Evolutionary conservation across 1,140 invertebrate genomes (phyloP), one percentile per base, ranked within the genome.

Genomic region (Heliconius hermathena): DNA sequence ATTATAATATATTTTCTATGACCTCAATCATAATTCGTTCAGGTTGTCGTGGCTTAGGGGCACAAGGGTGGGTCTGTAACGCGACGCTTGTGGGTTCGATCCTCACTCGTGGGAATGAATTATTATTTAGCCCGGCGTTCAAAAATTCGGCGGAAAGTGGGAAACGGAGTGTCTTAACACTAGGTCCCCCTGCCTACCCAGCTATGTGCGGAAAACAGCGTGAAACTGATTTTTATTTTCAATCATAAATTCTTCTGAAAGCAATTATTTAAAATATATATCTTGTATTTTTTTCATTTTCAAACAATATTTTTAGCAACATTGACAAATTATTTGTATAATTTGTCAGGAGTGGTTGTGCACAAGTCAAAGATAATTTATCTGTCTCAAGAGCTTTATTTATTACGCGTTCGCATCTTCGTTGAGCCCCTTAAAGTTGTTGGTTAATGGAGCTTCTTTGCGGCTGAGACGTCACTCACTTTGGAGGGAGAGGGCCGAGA

Each of bases 361-460:
- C 87, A 86, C 87, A 85, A 94, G 91, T 94, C 93, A 93, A 94
- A 94, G 92, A 93, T 94, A 93, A 94, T 94, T 94, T 93, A 94
- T 94, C 92, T 93, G 92, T 93, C 93, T 94, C 90, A 89, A 88
- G 86, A 91, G 87, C 91, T 90, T 94, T 94, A 94, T 93, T 94
- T 94, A 94, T 94, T 94, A 91, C 90, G 90, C 88, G 91, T 93
- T 92, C 91, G 90, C 88, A 90, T 94, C 91, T 92, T 86, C 79
- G 84, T 87, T 89, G 91, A 94, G 92, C 92, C 91, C 85, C 90
- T 90, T 90, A 91, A 92, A 93, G 89, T 92, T 91, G 84, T 87
- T 90, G 89, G 93, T 91, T 93, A 92, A 93, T 93, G 90, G 90
- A 92, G 89, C 88, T 91, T 91, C 91, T 93, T 92, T 87, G 87